Evolutionary conservation across 2,888 invertebrate species (phyloP).

Genomic region (Lordiphosa fenestrarum): DNA sequence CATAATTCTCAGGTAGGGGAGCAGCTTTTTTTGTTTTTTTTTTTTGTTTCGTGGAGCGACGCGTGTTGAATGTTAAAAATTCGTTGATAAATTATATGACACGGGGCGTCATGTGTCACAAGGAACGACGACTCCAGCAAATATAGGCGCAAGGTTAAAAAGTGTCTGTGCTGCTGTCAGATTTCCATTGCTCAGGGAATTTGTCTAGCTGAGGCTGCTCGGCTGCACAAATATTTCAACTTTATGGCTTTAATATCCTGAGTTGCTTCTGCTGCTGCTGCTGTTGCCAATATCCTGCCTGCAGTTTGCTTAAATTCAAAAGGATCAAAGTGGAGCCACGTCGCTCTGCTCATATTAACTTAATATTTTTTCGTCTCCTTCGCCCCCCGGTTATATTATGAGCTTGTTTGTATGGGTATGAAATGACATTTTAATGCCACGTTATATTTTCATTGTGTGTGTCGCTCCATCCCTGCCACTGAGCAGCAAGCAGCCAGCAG

Average conservation of each 20-base stretch:
- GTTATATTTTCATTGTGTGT: conserved; percentile 64
- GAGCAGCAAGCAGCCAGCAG: conserved; percentile 9
- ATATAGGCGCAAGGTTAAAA: conserved; percentile 29
- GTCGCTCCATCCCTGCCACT: conserved; percentile 9
- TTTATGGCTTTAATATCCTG: conserved; percentile 49
- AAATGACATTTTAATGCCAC: conserved; percentile 70
- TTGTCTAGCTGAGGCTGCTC: conserved; percentile 18
- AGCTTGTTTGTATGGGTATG: conserved; percentile 49
- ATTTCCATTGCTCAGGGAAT: conserved; percentile 25
- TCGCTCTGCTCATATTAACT: conserved; percentile 38
- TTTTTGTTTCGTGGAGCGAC: conserved; percentile 41
- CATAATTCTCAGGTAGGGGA: conserved; percentile 8
- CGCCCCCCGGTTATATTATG: conserved; percentile 18
- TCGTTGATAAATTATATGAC: conserved; percentile 52
- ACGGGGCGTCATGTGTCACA: conserved; percentile 45
- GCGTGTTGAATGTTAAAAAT: conserved; percentile 55
- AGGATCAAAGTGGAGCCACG: conserved; percentile 25
- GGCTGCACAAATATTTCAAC: conserved; percentile 34
- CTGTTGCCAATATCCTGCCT: conserved; percentile 43
- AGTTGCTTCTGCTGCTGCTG: conserved; percentile 14
- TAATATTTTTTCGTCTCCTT: conserved; percentile 37
- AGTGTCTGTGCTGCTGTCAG: conserved; percentile 15
- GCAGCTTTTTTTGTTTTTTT: conserved; percentile 17
- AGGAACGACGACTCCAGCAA: conserved; percentile 19
- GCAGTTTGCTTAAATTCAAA: conserved; percentile 36